phyloP scores from a whole-genome alignment of 2,113 vertebrate genomes.

The Hyperopisus bebe region DNA sequence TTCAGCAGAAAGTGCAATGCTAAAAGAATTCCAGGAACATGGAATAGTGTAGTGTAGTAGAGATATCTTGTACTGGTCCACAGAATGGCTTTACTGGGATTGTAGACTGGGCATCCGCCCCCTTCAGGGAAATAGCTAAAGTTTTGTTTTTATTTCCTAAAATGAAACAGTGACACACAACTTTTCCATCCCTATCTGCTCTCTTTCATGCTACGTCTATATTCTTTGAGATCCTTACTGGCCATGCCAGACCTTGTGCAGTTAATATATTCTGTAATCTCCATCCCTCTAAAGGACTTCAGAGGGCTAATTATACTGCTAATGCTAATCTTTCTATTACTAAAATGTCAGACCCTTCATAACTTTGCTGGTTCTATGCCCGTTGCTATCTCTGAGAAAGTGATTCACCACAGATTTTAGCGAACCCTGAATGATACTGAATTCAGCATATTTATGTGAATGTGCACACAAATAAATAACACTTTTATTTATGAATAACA shows the following conservation, averaged over 20 bases:
- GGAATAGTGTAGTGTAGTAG: not conserved
- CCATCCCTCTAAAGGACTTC: not conserved
- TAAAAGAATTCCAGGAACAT: not conserved
- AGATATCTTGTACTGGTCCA: not conserved
- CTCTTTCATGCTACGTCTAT: not conserved
- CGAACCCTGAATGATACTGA: not conserved
- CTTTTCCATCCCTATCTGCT: not conserved
- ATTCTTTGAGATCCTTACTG: not conserved
- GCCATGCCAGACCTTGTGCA: not conserved
- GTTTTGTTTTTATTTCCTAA: not conserved
- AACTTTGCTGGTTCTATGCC: not conserved
- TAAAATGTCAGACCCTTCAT: not conserved
- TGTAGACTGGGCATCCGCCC: not conserved
- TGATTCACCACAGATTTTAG: not conserved
- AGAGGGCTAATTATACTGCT: not conserved
- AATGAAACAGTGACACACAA: not conserved
- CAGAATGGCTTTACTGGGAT: not conserved
- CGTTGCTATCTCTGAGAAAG: not conserved
- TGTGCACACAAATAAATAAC: not conserved
- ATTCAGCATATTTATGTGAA: not conserved
- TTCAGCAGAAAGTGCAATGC: not conserved
- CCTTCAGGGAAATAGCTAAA: not conserved
- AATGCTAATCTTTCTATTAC: not conserved
- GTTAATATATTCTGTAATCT: not conserved
- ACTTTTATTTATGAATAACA: not conserved